phyloP scores from a whole-genome alignment of 2,888 invertebrate genomes.

The Scaptomyza tumidula region DNA sequence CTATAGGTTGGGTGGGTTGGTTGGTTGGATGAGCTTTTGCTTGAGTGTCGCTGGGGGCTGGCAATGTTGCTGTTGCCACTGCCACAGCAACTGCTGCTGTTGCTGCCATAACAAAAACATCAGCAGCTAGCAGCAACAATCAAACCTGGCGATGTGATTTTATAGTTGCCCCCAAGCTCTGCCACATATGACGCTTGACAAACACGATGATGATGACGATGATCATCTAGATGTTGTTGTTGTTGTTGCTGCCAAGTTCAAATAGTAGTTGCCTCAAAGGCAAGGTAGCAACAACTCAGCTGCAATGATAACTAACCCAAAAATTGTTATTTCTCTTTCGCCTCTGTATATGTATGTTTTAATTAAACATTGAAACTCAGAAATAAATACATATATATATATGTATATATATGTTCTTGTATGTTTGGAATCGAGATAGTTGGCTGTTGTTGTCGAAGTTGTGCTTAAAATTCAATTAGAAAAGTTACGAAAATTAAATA shows the following conservation, averaged over 20 bases:
- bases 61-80: constrained; percentile 3
- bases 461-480: constrained; percentile 8
- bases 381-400: not conserved
- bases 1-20: not conserved
- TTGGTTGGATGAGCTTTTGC: constrained; percentile 38
- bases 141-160: constrained; percentile 56
- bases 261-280: constrained; percentile 32
- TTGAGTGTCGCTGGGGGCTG: constrained; percentile 49
- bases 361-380: not conserved
- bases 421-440: not conserved
- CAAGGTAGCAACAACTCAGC: constrained; percentile 2
- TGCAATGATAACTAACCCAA: constrained; percentile 41
- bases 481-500: constrained; percentile 10
- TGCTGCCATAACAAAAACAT: constrained; percentile 62
- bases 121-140: constrained; percentile 32
- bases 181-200: constrained; percentile 35
- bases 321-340: not conserved
- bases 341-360: not conserved
- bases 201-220: constrained; percentile 20
- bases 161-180: constrained; percentile 44
- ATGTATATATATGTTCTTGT: not conserved
- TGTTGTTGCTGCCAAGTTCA: constrained; percentile 20
- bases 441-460: not conserved
- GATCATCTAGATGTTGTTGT: not conserved
- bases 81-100: not conserved